Base-by-base conservation (phyloP, 1,140 invertebrate genomes). In the Euura saliciscinereae region DNA sequence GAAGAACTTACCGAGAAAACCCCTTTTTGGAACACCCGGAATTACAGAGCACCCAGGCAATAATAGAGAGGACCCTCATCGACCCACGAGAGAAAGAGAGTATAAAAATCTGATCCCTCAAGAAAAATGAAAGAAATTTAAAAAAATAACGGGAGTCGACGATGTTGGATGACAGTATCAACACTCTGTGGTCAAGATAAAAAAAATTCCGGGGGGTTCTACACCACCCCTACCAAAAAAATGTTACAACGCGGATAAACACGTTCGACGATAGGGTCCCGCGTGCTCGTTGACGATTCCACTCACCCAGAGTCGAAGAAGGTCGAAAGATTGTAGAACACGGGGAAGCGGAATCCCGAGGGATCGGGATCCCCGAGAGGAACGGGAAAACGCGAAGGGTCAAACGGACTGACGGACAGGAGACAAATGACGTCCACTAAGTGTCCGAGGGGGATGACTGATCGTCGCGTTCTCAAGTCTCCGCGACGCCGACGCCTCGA, bases 1-100 rank as follows among this genome's bases (percentile, higher is more conserved):
- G 80, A 79, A 77, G 78, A 70, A 78, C 76, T 59, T 59, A 11
- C 66, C 66, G 8, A 8, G 3, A 11, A 7, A 7, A 7, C 66
- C 43, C 66, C 66, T 10, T 42, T 67, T 42, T 42, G 10, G 28
- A 28, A 28, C 28, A 28, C 28, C 28, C 28, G 28, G 28, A 28
- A 28, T 28, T 28, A 28, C 28, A 10, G 8, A 13, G 8, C 59
- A 13, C 59, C 8, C 8, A 1, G 59, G 59, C 13, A 13, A 64
- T 28, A 28, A 28, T 28, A 28, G 28, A 28, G 28, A 28, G 28
- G 28, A 28, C 28, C 28, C 28, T 28, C 28, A 28, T 28, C 28
- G 28, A 28, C 28, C 28, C 28, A 28, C 28, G 28, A 28, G 28
- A 28, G 28, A 28, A 28, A 28, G 28, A 28, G 28, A 28, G 28